phyloP scores from a whole-genome alignment of 2,888 invertebrate species.

The Euzophera pinguis region DNA sequence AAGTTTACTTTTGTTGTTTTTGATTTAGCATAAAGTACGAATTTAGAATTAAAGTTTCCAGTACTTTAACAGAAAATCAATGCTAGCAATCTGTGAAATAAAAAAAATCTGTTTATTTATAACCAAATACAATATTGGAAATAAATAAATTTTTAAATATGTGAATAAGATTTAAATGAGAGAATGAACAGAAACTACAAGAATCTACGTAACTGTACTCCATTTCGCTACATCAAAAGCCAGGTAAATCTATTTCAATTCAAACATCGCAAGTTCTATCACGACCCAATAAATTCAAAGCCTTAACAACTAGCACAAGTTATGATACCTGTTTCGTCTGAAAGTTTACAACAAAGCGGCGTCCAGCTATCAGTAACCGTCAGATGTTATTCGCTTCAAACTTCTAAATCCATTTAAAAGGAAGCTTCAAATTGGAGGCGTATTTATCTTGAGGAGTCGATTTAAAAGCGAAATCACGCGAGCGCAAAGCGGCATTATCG shows the following conservation, averaged over 20 bases:
- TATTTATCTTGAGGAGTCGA: constrained; percentile 76
- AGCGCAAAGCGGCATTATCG: constrained; percentile 77
- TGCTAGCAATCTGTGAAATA: too few relatives aligned
- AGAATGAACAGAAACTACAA: too few relatives aligned
- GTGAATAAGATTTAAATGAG: too few relatives aligned
- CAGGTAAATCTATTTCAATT: not conserved
- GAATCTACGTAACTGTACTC: too few relatives aligned
- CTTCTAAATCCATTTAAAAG: constrained; percentile 67
- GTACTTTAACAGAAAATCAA: too few relatives aligned
- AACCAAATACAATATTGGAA: too few relatives aligned
- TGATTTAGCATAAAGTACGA: too few relatives aligned
- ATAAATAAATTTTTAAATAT: too few relatives aligned
- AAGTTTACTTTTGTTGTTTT: too few relatives aligned
- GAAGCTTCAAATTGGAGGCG: constrained; percentile 64
- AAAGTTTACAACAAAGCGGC: constrained; percentile 25
- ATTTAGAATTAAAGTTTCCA: too few relatives aligned
- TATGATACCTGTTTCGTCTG: constrained; percentile 12
- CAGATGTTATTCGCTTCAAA: constrained; percentile 64
- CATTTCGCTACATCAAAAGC: too few relatives aligned
- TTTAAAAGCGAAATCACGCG: constrained; percentile 79
- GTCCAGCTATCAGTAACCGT: constrained; percentile 62
- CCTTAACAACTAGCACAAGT: constrained; percentile 5
- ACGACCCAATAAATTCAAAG: constrained; percentile 4
- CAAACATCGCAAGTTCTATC: constrained; percentile 6
- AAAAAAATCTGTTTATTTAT: too few relatives aligned